Conservation (phyloP, 2,888 invertebrate species). For the Phymatocera aterrima region DNA sequence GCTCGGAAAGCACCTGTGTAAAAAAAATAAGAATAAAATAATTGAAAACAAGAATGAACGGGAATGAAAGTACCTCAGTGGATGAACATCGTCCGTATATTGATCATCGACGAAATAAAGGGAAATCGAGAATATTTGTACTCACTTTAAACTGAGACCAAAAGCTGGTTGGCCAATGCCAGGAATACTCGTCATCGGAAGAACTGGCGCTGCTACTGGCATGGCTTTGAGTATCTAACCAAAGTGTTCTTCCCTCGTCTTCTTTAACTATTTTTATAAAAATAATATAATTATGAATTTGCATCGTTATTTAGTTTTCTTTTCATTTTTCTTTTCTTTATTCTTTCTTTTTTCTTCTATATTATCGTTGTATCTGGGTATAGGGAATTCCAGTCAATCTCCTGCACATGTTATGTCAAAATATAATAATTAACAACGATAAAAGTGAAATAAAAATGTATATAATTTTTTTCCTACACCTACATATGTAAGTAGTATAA, state of each 20-base stretch:
- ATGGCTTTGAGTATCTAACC: slow-evolving; percentile 84
- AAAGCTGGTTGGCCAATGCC: slow-evolving; percentile 87
- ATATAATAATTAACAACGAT: not conserved
- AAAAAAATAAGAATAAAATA: slow-evolving; percentile 1
- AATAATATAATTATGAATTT: not conserved
- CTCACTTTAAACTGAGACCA: slow-evolving; percentile 85
- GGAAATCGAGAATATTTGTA: slow-evolving; percentile 32
- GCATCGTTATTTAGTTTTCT: no score
- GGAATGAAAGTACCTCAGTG: no score
- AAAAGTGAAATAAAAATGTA: not conserved
- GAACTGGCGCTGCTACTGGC: slow-evolving; percentile 81
- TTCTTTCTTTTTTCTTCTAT: not conserved
- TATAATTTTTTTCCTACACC: not conserved
- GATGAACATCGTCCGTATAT: no score
- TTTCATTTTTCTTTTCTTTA: no score
- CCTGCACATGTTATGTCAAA: no score
- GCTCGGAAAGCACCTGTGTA: slow-evolving; percentile 80
- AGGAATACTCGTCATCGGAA: slow-evolving; percentile 80
- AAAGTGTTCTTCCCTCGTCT: slow-evolving; percentile 81
- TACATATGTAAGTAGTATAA: not conserved
- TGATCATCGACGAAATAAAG: not conserved
- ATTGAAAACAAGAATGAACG: no score
- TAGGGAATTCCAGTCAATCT: no score
- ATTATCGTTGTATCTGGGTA: no score
- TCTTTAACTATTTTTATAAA: slow-evolving; percentile 75